Base-by-base conservation (phyloP, 2,113 vertebrate genomes). In the Xiphophorus maculatus region DNA sequence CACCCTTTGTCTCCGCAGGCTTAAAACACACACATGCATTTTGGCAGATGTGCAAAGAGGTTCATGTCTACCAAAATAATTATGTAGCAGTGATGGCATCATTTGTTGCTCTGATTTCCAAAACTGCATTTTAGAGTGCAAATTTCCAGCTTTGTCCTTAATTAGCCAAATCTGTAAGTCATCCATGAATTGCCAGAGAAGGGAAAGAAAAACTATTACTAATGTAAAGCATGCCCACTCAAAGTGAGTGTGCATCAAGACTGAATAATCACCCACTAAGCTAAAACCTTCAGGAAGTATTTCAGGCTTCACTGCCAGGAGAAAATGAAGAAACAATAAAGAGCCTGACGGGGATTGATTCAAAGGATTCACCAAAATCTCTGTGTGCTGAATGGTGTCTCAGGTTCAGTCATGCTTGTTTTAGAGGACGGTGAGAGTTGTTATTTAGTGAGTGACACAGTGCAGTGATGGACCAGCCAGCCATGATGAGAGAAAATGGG, bases 181-280 rank as follows among this genome's bases (percentile, higher is more conserved):
- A 48, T 17, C 44, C 44, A 2, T 17, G 6, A 58, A 58, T 3
- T 25, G 25, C 22, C 1, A 22, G 25, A 58, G 17, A 58, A 58
- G 6, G 25, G 22, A 5, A 58, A n/a, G 22, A 58, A 58, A 42
- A 19, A 48, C 14, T 58, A 58, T 25, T 58, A 11, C 8, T 58
- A 25, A 58, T 58, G 51, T 58, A 22, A 33, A 65, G 32, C 63
- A 54, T 69, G 62, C 63, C 61, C 32, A 80, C 66, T 79, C 37
- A 11, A 74, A 83, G 44, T 71, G 51, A 37, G 27, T 51, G 51
- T 69, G 72, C 29, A 1, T 84, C 71, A 69, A 68, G 44, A 63
- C 62, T 72, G 68, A 84, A 83, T 75, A 82, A 84, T 89, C 79
- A 88, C 76, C 74, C 44, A 76, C 48, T 68, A 51, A 80, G 44